These are phyloP conservation scores for Pheosia tremula DNA, from an alignment of 2,888 invertebrate genomes.

Conservation along the genomic window DNA sequence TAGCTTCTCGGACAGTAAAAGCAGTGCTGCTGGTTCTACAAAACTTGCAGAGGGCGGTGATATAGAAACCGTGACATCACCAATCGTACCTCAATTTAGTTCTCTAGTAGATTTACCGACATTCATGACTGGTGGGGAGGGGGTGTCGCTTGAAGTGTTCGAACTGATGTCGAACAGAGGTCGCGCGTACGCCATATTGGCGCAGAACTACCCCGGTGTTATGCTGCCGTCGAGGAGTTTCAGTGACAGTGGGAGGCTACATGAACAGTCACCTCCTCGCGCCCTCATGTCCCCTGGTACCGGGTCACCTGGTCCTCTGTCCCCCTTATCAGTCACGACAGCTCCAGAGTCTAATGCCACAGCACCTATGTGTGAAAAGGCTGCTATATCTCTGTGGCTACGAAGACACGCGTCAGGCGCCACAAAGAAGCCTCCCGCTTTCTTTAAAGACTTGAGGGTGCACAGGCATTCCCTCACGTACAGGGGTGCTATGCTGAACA, in stretches of 20 bases:
- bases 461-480: conserved; percentile 93
- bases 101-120: conserved; percentile 95
- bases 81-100: conserved; percentile 85
- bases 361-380: conserved; percentile 66
- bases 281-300: conserved; percentile 59
- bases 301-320: conserved; percentile 54
- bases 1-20: conserved; percentile 88
- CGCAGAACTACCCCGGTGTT: conserved; percentile 90
- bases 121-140: conserved; percentile 90
- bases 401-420: conserved; percentile 76
- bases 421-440: conserved; percentile 85
- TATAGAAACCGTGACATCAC: conserved; percentile 69
- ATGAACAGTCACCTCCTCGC: conserved; percentile 71
- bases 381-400: conserved; percentile 84
- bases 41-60: conserved; percentile 61
- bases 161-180: conserved; percentile 88
- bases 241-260: conserved; percentile 84
- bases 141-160: conserved; percentile 90
- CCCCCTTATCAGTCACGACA: conserved; percentile 54
- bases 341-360: conserved; percentile 45
- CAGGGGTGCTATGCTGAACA: conserved; percentile 93
- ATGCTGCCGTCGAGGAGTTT: conserved; percentile 89
- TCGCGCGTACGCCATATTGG: conserved; percentile 88
- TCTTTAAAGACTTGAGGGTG: conserved; percentile 89
- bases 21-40: conserved; percentile 86